Percentiles rank a stretch among this genome's conserved stretches.
Evolutionary conservation across 2,113 vertebrate species (phyloP).

Genomic region (Pachyramphus minor): DNA sequence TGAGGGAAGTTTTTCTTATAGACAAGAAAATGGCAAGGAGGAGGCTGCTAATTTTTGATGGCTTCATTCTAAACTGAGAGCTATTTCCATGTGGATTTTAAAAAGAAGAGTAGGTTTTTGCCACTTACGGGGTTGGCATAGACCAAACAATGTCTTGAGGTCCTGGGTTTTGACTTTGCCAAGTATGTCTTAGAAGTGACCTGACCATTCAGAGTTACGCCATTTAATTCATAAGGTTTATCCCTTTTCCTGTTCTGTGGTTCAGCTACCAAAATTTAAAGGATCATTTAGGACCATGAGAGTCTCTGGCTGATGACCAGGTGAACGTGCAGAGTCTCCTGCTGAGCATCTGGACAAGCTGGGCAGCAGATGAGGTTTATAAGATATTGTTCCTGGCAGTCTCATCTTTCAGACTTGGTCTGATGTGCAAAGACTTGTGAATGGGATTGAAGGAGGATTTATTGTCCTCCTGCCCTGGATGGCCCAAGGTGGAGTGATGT

Average conservation of each 20-base stretch:
- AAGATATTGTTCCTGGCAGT: not conserved
- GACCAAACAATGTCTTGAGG: not conserved
- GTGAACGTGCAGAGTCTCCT: not conserved
- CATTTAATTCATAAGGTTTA: not conserved
- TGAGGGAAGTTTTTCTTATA: not conserved
- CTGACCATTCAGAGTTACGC: not conserved
- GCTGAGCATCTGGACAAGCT: constrained; percentile 2
- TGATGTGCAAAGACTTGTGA: not conserved
- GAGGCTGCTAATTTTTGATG: not conserved
- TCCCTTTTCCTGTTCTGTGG: not conserved
- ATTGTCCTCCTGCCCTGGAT: not conserved
- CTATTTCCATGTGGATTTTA: not conserved
- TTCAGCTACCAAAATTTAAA: not conserved
- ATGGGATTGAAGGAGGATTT: not conserved
- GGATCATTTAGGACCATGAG: not conserved
- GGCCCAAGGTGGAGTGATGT: not conserved
- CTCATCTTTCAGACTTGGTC: not conserved
- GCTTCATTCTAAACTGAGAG: not conserved
- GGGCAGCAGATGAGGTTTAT: not conserved
- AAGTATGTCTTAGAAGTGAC: not conserved
- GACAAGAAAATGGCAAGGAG: not conserved
- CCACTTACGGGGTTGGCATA: not conserved
- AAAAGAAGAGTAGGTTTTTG: not conserved
- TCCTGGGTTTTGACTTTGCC: not conserved
- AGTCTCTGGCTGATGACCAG: not conserved